A percentile compares a stretch with the other conserved stretches of the same genome.
Conservation (phyloP, 2,888 invertebrate species). For the Strigamia crassipes region DNA sequence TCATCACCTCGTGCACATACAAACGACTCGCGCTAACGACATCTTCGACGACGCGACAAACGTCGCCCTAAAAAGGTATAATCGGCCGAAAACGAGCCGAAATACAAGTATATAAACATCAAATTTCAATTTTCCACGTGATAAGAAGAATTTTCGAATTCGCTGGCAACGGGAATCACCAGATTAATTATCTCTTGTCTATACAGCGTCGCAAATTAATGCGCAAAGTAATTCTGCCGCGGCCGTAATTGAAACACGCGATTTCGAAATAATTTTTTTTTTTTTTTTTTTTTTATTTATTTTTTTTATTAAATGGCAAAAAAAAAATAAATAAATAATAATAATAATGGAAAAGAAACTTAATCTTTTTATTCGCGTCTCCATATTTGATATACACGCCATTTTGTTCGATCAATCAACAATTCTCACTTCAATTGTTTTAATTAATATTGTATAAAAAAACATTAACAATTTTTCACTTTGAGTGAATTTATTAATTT, state of each 20-base stretch:
- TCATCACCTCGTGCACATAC: background rate
- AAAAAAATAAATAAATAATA: no score
- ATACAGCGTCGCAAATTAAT: no score
- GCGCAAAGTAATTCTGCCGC: no score
- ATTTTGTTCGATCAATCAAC: background rate
- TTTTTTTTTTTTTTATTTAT: no score
- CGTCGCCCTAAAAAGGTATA: background rate
- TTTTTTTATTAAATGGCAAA: no score
- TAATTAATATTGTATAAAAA: background rate
- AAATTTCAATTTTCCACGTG: background rate
- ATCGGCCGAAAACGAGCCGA: background rate
- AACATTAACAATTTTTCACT: background rate
- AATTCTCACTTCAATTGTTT: background rate
- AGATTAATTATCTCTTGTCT: background rate
- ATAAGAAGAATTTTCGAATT: background rate
- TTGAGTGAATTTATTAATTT: no score
- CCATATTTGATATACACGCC: background rate
- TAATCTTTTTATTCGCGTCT: background rate
- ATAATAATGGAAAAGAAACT: background rate
- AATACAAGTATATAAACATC: background rate
- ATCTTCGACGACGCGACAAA: background rate
- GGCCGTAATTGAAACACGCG: no score
- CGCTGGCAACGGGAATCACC: background rate
- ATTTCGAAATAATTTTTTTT: no score
- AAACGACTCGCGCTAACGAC: background rate